Conservation (phyloP, 1,140 invertebrate species). For the Drosophila pruinosa region DNA sequence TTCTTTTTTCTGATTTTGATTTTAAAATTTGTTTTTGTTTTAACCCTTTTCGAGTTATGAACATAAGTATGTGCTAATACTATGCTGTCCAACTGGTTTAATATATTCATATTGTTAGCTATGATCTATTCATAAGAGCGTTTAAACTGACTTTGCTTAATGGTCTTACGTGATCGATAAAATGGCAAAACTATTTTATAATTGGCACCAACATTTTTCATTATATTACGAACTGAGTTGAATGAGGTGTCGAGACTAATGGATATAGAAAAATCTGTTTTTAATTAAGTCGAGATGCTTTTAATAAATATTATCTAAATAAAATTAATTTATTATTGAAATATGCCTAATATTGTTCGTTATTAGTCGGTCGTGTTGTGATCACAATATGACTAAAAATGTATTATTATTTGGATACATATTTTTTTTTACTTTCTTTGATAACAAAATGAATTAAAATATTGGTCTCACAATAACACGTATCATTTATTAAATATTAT, state of each 20-base stretch:
- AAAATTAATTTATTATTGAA: no score
- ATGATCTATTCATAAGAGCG: constrained; percentile 44
- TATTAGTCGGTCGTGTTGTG: no score
- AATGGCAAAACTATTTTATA: constrained; percentile 27
- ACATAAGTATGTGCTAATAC: background rate
- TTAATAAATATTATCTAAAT: no score
- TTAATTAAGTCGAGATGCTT: background rate
- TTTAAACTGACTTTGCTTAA: constrained; percentile 40
- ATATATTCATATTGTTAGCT: constrained; percentile 47
- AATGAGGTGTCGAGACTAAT: constrained; percentile 6
- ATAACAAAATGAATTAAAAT: no score
- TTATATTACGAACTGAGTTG: background rate
- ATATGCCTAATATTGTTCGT: no score
- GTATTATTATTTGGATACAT: no score
- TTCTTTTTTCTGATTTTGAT: constrained; percentile 21
- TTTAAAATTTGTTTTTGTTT: constrained; percentile 36
- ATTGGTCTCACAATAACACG: no score
- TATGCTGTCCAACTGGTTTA: constrained; percentile 28
- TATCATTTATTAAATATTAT: no score
- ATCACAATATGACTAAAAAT: no score
- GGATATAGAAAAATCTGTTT: no score
- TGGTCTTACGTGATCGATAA: constrained; percentile 17
- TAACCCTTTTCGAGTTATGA: constrained; percentile 1
- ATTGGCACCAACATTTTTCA: background rate
- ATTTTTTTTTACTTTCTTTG: no score